Conservation (phyloP, 2,888 invertebrate genomes). For the Lacanobia oleracea region DNA sequence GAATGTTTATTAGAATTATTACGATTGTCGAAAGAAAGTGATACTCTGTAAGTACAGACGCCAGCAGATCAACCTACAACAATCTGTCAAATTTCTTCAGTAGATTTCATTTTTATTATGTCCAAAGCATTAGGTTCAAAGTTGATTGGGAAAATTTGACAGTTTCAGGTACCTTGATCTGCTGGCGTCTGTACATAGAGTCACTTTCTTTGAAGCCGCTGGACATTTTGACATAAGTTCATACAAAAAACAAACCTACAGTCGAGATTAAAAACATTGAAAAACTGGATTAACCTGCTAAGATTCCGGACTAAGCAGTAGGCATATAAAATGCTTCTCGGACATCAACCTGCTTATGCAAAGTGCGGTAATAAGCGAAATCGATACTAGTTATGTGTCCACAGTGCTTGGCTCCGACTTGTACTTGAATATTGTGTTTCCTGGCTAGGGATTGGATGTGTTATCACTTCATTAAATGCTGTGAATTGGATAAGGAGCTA, state of each 20-base stretch:
- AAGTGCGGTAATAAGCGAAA: conserved; percentile 54
- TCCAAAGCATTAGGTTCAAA: no score
- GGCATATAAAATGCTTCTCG: conserved; percentile 32
- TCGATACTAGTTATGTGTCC: conserved; percentile 45
- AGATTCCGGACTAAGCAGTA: conserved; percentile 35
- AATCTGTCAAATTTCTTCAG: no score
- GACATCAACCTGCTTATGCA: conserved; percentile 56
- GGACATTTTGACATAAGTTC: background rate
- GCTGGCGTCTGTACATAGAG: no score
- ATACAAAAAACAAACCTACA: conserved; percentile 11
- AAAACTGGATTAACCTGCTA: conserved; percentile 39
- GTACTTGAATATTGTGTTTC: conserved; percentile 19
- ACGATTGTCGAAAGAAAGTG: no score
- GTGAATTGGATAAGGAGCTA: background rate
- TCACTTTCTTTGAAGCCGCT: background rate
- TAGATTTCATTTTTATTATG: no score
- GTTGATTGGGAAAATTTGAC: no score
- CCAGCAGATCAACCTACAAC: no score
- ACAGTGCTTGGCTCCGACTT: conserved; percentile 29
- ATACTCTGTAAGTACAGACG: no score
- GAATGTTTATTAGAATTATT: no score
- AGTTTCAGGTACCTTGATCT: no score
- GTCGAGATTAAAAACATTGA: conserved; percentile 31
- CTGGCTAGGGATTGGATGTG: background rate
- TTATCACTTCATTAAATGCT: background rate